These are phyloP conservation scores for Cebidichthys violaceus DNA, from an alignment of 2,113 vertebrate species.

Conservation along the genomic window DNA sequence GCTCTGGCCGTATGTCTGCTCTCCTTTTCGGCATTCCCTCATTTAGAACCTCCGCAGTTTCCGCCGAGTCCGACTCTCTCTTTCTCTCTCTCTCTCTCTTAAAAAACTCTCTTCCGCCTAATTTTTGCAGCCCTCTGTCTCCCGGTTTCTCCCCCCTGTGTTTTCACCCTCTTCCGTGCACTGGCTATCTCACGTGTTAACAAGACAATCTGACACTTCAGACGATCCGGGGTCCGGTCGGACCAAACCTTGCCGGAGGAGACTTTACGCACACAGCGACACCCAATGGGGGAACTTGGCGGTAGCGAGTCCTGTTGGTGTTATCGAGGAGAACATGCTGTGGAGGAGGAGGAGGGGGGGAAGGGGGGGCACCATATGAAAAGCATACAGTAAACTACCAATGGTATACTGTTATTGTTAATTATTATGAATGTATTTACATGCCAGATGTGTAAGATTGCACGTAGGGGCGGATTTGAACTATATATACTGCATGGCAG, in stretches of 20 bases:
- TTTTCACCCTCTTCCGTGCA: slow-evolving; percentile 51
- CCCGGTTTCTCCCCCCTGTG: slow-evolving; percentile 28
- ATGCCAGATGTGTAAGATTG: neutral
- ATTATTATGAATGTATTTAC: neutral
- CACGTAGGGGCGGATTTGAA: neutral
- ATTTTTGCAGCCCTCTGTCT: slow-evolving; percentile 28
- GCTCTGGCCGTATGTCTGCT: slow-evolving; percentile 67
- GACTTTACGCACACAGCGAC: slow-evolving; percentile 81
- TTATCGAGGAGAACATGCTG: neutral
- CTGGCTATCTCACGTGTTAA: slow-evolving; percentile 69
- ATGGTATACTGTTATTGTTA: too few species aligned
- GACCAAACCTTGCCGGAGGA: slow-evolving; percentile 50
- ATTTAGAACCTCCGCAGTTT: slow-evolving; percentile 62
- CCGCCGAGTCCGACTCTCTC: slow-evolving; percentile 39
- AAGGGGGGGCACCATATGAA: neutral
- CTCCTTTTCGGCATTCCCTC: slow-evolving; percentile 74
- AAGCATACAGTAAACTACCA: neutral
- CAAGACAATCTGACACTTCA: slow-evolving; percentile 75
- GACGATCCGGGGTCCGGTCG: slow-evolving; percentile 65
- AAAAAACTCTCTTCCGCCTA: slow-evolving; percentile 49
- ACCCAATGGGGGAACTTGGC: slow-evolving; percentile 64
- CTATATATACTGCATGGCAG: neutral
- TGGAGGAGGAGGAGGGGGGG: neutral
- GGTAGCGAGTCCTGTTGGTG: slow-evolving; percentile 9
- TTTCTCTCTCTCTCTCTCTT: too few species aligned